Evolutionary conservation across 2,888 invertebrate species (phyloP).

Genomic region (Diploptera punctata): DNA sequence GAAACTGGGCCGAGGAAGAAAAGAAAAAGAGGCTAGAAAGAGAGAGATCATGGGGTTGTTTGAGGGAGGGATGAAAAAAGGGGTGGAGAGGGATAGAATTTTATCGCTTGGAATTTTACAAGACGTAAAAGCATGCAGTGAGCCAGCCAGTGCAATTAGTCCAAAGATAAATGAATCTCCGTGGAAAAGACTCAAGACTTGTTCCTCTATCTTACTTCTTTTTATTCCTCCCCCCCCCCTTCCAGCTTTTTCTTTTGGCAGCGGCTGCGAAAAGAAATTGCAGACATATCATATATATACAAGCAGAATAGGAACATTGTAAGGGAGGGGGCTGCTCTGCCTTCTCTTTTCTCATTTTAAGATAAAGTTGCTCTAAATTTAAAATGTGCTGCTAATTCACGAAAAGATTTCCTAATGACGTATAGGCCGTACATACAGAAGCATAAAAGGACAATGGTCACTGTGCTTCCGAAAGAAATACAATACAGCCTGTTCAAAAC

Average conservation of each 20-base stretch:
- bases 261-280: slow-evolving; percentile 19
- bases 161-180: slow-evolving; percentile 42
- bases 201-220: slow-evolving; percentile 15
- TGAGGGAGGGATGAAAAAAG: slow-evolving; percentile 20
- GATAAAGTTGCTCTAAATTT: background rate
- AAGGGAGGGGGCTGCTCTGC: background rate
- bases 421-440: no score
- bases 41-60: background rate
- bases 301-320: slow-evolving; percentile 6
- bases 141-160: slow-evolving; percentile 41
- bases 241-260: slow-evolving; percentile 29
- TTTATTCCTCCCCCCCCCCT: background rate
- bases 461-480: no score
- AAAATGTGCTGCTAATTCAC: no score
- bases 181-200: slow-evolving; percentile 33
- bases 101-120: slow-evolving; percentile 39
- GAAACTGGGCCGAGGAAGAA: slow-evolving; percentile 19
- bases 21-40: slow-evolving; percentile 29
- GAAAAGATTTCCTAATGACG: no score
- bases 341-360: background rate
- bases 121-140: slow-evolving; percentile 38
- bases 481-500: no score
- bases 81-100: slow-evolving; percentile 25
- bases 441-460: no score
- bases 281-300: slow-evolving; percentile 20